These are phyloP conservation scores for Manduca sexta DNA, from an alignment of 1,140 invertebrate species.

Conservation along the genomic window DNA sequence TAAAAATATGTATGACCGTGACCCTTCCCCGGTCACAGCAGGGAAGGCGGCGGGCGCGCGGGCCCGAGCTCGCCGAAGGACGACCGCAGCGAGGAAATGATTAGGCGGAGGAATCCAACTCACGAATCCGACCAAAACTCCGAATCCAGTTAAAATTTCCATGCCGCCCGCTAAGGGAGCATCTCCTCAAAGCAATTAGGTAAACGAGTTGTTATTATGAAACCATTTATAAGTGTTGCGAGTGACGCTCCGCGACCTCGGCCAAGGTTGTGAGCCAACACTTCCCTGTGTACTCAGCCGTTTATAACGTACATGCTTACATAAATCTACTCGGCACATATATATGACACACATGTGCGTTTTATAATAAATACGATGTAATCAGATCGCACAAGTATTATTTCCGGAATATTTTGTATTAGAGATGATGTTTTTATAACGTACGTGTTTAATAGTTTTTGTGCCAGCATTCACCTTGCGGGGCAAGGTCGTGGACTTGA, in stretches of 20 bases:
- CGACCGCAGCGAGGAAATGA: constrained; percentile 3
- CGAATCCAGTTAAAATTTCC: constrained; percentile 25
- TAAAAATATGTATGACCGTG: constrained; percentile 45
- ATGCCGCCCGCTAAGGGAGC: constrained; percentile 20
- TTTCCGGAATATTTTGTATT: constrained; percentile 9
- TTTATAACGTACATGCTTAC: constrained; percentile 40
- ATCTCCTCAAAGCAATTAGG: constrained; percentile 19
- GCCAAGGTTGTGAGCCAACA: constrained; percentile 56
- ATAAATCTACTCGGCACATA: constrained; percentile 21
- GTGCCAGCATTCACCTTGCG: not conserved
- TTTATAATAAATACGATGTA: constrained; percentile 7
- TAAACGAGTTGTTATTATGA: constrained; percentile 39
- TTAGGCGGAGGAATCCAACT: constrained; percentile 4
- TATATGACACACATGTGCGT: constrained; percentile 11
- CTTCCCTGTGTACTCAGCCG: constrained; percentile 66
- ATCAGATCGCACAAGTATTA: constrained; percentile 12
- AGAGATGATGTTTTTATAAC: not conserved
- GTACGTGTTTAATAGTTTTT: not conserved
- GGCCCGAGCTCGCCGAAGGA: constrained; percentile 23
- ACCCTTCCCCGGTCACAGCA: constrained; percentile 49
- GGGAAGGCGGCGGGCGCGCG: constrained; percentile 27
- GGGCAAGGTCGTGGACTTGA: too few species aligned
- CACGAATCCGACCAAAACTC: constrained; percentile 21
- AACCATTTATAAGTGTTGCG: constrained; percentile 61
- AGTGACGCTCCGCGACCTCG: constrained; percentile 62